Conservation (phyloP, 2,113 vertebrate species). For the Callorhinus ursinus region DNA sequence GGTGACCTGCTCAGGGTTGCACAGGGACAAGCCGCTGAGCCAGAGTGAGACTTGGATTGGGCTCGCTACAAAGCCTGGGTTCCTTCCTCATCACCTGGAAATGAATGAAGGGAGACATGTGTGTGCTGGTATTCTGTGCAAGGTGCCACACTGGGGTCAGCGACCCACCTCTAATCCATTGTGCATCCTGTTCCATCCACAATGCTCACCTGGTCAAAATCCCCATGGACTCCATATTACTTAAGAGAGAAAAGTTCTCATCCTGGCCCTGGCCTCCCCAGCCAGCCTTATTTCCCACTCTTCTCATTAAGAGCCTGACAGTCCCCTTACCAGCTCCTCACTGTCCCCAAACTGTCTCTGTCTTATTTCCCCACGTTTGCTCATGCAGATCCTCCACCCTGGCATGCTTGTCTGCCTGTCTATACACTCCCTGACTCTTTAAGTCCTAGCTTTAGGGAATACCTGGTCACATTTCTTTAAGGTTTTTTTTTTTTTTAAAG, state of each 20-base stretch:
- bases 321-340: not conserved
- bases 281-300: not conserved
- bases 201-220: not conserved
- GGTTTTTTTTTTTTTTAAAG: no score
- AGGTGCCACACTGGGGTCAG: accelerated
- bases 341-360: not conserved
- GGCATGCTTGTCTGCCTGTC: not conserved
- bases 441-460: not conserved
- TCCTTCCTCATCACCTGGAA: not conserved
- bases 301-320: not conserved
- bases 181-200: not conserved
- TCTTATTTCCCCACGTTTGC: not conserved
- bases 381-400: no score
- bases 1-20: not conserved
- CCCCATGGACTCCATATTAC: accelerated
- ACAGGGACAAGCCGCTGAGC: not conserved
- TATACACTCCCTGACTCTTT: not conserved
- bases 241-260: not conserved
- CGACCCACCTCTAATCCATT: accelerated
- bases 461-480: not conserved
- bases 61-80: not conserved
- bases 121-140: not conserved
- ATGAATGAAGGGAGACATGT: accelerated
- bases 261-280: not conserved
- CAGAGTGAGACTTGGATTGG: not conserved